Evolutionary conservation across 2,888 invertebrate species (phyloP).

Genomic region (Lamellibrachia satsuma): DNA sequence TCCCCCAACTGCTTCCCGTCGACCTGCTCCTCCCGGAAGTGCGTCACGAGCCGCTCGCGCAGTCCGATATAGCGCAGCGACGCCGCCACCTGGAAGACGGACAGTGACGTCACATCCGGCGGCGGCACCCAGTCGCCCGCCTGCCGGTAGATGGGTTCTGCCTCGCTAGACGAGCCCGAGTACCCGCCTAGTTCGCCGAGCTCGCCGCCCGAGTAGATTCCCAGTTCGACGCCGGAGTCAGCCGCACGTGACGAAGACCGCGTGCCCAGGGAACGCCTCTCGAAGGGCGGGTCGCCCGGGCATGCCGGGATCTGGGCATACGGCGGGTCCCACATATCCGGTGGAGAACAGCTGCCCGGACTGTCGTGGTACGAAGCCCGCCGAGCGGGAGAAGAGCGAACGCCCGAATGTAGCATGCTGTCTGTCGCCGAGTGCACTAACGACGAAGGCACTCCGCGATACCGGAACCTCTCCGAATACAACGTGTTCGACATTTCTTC

Average conservation of each 20-base stretch:
- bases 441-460: not conserved
- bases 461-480: not conserved
- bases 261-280: slow-evolving; percentile 20
- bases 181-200: slow-evolving; percentile 18
- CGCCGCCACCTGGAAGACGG: slow-evolving; percentile 56
- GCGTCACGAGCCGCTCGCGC: slow-evolving; percentile 56
- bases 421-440: not conserved
- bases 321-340: not conserved
- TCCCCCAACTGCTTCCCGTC: slow-evolving; percentile 59
- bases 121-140: slow-evolving; percentile 52
- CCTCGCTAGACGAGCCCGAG: slow-evolving; percentile 20
- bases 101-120: slow-evolving; percentile 48
- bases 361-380: not conserved
- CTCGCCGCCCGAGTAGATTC: slow-evolving; percentile 26
- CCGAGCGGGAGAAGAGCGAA: not conserved
- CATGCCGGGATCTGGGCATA: not conserved
- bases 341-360: not conserved
- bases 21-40: slow-evolving; percentile 59
- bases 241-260: slow-evolving; percentile 17
- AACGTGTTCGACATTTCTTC: not conserved
- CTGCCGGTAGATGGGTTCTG: slow-evolving; percentile 26
- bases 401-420: not conserved
- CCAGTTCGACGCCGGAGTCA: slow-evolving; percentile 23
- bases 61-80: slow-evolving; percentile 60
- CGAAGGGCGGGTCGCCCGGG: slow-evolving; percentile 18